Evolutionary conservation across 2,888 invertebrate species (phyloP).

Genomic region (Spilarctia lutea): DNA sequence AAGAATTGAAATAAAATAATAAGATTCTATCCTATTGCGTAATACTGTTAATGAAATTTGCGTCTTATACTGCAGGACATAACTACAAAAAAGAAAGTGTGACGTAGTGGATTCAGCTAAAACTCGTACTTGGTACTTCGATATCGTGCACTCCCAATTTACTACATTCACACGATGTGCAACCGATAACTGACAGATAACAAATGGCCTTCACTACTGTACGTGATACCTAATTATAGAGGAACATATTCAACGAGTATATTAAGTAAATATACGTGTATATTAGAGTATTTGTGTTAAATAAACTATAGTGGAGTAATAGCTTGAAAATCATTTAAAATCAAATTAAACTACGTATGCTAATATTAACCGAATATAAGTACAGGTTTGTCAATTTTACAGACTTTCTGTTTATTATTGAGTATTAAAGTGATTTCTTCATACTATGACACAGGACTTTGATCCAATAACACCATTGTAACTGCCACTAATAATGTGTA

Average conservation of each 20-base stretch:
- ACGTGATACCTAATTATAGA: slow-evolving; percentile 4
- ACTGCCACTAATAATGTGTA: too few species aligned
- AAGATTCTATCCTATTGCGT: too few species aligned
- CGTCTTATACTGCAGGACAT: not conserved
- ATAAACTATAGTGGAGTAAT: not conserved
- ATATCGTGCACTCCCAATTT: slow-evolving; percentile 7
- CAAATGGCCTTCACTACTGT: slow-evolving; percentile 26
- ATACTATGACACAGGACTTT: too few species aligned
- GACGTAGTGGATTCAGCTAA: not conserved
- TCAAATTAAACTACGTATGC: not conserved
- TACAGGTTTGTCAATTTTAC: not conserved
- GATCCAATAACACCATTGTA: too few species aligned
- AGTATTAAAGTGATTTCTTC: too few species aligned
- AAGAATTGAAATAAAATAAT: too few species aligned
- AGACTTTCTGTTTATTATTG: not conserved
- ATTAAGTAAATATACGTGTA: not conserved
- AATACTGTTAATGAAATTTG: not conserved
- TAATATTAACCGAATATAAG: not conserved
- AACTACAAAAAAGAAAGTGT: not conserved
- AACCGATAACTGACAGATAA: slow-evolving; percentile 31
- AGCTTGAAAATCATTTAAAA: not conserved
- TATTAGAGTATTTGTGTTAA: not conserved
- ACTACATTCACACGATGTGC: slow-evolving; percentile 9
- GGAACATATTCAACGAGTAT: not conserved
- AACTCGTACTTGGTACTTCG: slow-evolving; percentile 2